phyloP scores from a whole-genome alignment of 2,113 vertebrate genomes.

The Oostethus manadensis region DNA sequence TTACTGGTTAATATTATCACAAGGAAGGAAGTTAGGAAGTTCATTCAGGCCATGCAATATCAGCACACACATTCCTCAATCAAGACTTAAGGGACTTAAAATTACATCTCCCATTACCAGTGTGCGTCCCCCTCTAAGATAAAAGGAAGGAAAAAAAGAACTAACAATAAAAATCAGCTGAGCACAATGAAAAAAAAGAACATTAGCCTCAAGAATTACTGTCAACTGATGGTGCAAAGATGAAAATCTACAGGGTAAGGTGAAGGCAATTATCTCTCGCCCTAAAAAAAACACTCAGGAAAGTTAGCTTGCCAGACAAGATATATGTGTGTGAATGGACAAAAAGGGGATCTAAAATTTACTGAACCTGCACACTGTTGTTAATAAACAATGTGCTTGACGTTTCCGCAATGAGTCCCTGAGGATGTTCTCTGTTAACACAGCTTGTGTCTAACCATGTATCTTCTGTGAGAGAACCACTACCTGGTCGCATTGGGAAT shows the following conservation, averaged over 20 bases:
- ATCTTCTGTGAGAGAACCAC: constrained; percentile 14
- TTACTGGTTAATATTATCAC: no score
- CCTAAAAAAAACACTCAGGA: not conserved
- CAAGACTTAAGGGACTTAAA: not conserved
- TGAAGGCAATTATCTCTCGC: constrained; percentile 1
- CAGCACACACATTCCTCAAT: not conserved
- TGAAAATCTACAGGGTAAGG: constrained; percentile 15
- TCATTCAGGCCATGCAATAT: no score
- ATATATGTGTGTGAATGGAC: not conserved
- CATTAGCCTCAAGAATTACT: constrained; percentile 12
- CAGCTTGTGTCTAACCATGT: constrained; percentile 6
- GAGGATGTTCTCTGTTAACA: constrained; percentile 27
- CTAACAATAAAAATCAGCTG: not conserved
- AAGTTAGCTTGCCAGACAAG: constrained; percentile 11
- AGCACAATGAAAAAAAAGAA: constrained; percentile 7
- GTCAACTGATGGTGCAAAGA: constrained; percentile 26
- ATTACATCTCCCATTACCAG: not conserved
- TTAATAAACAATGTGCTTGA: constrained; percentile 58
- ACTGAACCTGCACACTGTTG: constrained; percentile 35
- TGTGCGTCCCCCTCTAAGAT: not conserved
- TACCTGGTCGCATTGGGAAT: constrained; percentile 6
- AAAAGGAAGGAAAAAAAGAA: not conserved
- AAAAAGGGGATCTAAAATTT: constrained; percentile 50
- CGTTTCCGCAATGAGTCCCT: constrained; percentile 21
- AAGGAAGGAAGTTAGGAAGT: no score